These are phyloP conservation scores for Incurvaria masculella DNA, from an alignment of 2,888 invertebrate genomes.

Conservation along the genomic window DNA sequence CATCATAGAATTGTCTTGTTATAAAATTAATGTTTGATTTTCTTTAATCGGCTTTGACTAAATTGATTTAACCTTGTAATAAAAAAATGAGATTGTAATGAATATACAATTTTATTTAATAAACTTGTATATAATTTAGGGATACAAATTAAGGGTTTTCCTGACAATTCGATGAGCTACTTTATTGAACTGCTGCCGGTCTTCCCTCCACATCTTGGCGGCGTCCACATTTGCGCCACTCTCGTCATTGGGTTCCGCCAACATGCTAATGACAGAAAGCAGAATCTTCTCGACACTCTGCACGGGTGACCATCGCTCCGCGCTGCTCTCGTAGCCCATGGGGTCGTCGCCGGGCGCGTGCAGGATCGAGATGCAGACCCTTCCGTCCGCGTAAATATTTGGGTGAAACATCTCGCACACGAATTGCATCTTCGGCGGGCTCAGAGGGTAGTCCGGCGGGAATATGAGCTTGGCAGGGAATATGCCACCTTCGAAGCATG, in stretches of 20 bases:
- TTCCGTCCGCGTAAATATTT: conserved; percentile 96
- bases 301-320: conserved; percentile 98
- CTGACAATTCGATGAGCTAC: conserved; percentile 91
- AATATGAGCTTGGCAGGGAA: conserved; percentile 94
- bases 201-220: conserved; percentile 98
- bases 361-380: conserved; percentile 98
- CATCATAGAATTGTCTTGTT: too few relatives aligned
- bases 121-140: too few relatives aligned
- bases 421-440: conserved; percentile 99
- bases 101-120: too few relatives aligned
- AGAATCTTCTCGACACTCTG: conserved; percentile 99
- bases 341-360: conserved; percentile 99
- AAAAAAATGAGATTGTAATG: too few relatives aligned
- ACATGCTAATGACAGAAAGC: conserved; percentile 96
- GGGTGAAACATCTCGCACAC: conserved; percentile 99
- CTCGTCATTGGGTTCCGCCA: conserved; percentile 98
- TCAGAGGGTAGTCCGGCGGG: conserved; percentile 94
- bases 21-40: too few relatives aligned
- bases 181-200: conserved; percentile 87
- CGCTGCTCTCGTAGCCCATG: conserved; percentile 98
- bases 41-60: too few relatives aligned
- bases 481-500: conserved; percentile 97
- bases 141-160: conserved; percentile 78
- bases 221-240: conserved; percentile 99
- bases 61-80: too few relatives aligned